Percentiles rank a stretch among this genome's conserved stretches.
Conservation (phyloP, 2,113 vertebrate genomes). For the Cebus imitator region DNA sequence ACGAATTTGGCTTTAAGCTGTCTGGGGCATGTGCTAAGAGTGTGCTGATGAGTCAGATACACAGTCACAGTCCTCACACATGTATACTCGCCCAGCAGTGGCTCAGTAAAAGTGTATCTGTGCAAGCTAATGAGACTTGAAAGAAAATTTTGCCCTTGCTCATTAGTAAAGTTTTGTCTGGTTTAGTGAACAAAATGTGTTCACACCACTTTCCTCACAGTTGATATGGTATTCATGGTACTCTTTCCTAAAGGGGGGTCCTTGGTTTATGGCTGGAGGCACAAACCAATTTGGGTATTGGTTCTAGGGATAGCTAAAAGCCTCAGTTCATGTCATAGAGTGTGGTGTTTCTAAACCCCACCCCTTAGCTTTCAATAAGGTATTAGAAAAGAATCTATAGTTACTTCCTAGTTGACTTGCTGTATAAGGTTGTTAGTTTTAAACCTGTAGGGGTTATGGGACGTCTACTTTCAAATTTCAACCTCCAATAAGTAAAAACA, state of each 20-base stretch:
- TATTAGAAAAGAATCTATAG: not conserved
- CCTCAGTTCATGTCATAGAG: not conserved
- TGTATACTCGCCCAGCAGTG: rapidly evolving
- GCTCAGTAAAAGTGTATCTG: too few species aligned
- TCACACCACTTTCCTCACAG: not conserved
- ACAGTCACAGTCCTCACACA: not conserved
- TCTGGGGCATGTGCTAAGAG: not conserved
- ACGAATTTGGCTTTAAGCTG: not conserved
- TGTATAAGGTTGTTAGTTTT: not conserved
- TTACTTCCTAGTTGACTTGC: not conserved
- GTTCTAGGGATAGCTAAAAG: not conserved
- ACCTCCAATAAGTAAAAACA: not conserved
- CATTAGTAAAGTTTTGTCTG: not conserved
- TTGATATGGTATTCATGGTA: not conserved
- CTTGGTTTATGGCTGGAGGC: not conserved
- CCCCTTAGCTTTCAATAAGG: not conserved
- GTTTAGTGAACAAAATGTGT: not conserved
- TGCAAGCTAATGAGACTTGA: not conserved
- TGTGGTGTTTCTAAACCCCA: not conserved
- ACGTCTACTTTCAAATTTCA: not conserved
- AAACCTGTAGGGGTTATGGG: not conserved
- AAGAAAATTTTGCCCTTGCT: not conserved
- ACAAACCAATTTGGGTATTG: not conserved
- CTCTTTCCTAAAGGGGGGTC: not conserved
- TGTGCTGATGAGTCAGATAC: too few species aligned